A percentile compares a stretch with the other conserved stretches of the same genome.
These are phyloP conservation scores for Myopa testacea DNA, from an alignment of 2,888 invertebrate genomes.

Conservation along the genomic window DNA sequence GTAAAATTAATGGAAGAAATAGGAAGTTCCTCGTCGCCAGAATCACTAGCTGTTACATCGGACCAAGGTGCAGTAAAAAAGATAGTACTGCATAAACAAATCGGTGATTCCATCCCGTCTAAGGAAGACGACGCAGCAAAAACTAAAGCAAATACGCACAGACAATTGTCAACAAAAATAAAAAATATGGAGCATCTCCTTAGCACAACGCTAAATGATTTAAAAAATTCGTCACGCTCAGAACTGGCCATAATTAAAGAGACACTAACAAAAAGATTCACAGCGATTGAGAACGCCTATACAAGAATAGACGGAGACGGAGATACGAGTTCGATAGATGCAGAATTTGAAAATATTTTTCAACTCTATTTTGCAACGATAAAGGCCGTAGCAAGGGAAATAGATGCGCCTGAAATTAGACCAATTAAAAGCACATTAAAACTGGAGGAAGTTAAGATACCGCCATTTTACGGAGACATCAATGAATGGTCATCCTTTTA, in stretches of 20 bases:
- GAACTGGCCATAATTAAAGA: not conserved
- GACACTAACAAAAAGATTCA: not conserved
- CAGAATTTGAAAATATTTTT: too few species aligned
- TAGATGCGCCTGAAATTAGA: not conserved
- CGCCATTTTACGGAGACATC: conserved; percentile 12
- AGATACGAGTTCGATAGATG: too few species aligned
- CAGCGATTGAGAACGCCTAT: too few species aligned
- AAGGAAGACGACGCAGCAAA: not conserved
- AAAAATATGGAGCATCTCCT: too few species aligned
- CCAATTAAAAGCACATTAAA: not conserved
- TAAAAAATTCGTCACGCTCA: too few species aligned
- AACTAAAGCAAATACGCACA: not conserved
- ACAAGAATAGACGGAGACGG: too few species aligned
- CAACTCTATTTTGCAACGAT: not conserved
- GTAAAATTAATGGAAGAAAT: not conserved
- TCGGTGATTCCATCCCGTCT: not conserved
- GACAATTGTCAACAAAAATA: not conserved
- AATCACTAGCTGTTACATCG: not conserved
- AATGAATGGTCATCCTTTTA: conserved; percentile 18
- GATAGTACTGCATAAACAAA: not conserved
- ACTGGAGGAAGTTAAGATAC: conserved; percentile 16
- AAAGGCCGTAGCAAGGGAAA: not conserved
- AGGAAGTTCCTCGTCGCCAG: not conserved
- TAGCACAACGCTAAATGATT: too few species aligned
- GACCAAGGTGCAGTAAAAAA: not conserved